Conservation (phyloP, 2,113 vertebrate genomes). For the Anolis sagrei region DNA sequence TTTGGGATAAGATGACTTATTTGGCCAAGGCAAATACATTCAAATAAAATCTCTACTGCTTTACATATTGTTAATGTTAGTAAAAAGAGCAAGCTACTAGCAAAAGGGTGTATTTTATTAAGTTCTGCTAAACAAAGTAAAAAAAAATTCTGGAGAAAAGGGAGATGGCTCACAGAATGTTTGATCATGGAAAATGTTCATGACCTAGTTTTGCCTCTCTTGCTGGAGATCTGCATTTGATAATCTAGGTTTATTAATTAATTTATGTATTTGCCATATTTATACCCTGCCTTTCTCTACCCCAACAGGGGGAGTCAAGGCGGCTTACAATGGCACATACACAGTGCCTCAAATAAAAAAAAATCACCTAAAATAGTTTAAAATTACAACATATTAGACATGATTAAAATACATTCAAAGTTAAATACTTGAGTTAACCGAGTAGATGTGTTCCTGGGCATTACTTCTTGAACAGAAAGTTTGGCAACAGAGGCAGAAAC, state of each 20-base stretch:
- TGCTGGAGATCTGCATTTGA: not conserved
- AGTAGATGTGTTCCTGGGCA: no score
- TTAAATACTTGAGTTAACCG: not conserved
- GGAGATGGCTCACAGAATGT: conserved; percentile 8
- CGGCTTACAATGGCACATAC: no score
- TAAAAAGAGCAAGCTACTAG: not conserved
- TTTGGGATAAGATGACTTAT: not conserved
- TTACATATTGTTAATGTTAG: no score
- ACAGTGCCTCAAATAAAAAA: no score
- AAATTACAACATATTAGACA: no score
- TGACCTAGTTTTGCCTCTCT: not conserved
- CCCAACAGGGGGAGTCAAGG: no score
- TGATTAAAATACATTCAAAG: no score
- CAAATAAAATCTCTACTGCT: not conserved
- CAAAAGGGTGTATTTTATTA: not conserved
- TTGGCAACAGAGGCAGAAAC: no score
- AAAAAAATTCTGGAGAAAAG: not conserved
- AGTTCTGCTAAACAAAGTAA: not conserved
- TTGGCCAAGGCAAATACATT: not conserved
- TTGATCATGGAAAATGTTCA: not conserved
- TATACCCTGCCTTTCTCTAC: no score
- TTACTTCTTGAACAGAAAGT: no score
- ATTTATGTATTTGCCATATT: no score
- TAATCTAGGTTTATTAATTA: not conserved
- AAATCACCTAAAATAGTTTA: no score